These are phyloP conservation scores for Ormia ochracea DNA, from an alignment of 2,888 invertebrate genomes.

Conservation along the genomic window DNA sequence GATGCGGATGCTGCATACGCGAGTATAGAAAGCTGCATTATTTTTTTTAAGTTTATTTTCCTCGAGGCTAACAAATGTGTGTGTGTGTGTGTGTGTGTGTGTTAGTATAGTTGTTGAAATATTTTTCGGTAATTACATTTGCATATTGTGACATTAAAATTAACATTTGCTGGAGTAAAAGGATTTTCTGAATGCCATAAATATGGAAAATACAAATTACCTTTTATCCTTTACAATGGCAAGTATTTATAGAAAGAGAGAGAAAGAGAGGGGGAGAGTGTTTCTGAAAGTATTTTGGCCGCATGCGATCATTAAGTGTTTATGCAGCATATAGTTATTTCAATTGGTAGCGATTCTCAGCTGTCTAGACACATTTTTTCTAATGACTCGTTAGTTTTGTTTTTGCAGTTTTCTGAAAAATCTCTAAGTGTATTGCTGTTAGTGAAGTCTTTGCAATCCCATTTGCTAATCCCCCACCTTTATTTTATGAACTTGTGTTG, in stretches of 20 bases:
- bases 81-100: neutral
- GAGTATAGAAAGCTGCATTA: slow-evolving; percentile 46
- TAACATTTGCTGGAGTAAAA: slow-evolving; percentile 43
- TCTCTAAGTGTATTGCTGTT: too few relatives aligned
- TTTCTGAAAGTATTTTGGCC: slow-evolving; percentile 17
- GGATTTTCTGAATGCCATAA: neutral
- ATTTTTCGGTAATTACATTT: slow-evolving; percentile 52
- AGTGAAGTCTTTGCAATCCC: too few relatives aligned
- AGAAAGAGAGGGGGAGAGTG: slow-evolving; percentile 4
- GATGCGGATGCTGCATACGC: too few relatives aligned
- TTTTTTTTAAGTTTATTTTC: neutral
- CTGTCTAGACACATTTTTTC: too few relatives aligned
- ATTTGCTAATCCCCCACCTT: too few relatives aligned
- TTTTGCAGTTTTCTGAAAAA: too few relatives aligned
- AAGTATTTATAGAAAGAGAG: neutral
- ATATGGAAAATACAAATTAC: neutral
- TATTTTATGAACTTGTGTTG: too few relatives aligned
- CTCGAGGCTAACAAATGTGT: neutral
- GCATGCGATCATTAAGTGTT: neutral
- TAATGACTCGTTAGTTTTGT: too few relatives aligned
- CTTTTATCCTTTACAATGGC: neutral
- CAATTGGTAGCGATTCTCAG: too few relatives aligned
- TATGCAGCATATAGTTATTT: neutral
- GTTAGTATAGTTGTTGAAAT: slow-evolving; percentile 6
- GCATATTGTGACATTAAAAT: slow-evolving; percentile 56